Percentiles rank a stretch among this genome's conserved stretches.
phyloP scores from a whole-genome alignment of 1,140 invertebrate genomes.

The Drosophila tristis region DNA sequence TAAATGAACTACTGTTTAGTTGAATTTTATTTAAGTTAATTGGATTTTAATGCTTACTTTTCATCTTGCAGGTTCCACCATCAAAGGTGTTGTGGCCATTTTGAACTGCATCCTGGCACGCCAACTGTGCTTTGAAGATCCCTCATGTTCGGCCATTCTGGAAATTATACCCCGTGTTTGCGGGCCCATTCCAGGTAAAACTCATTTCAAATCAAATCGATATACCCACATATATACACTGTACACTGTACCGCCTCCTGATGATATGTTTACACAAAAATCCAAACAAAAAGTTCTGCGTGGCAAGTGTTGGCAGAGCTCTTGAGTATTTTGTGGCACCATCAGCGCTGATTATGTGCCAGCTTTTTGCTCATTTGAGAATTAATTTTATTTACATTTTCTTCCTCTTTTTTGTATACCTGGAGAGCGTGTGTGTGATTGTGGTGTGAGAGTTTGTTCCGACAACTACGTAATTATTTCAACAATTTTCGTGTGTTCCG shows the following conservation, averaged over 20 bases:
- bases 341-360: slow-evolving; percentile 39
- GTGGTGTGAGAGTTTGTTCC: slow-evolving; percentile 20
- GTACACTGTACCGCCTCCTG: background rate
- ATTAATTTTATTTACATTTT: slow-evolving; percentile 68
- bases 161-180: slow-evolving; percentile 95
- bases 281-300: slow-evolving; percentile 25
- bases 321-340: slow-evolving; percentile 26
- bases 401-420: slow-evolving; percentile 35
- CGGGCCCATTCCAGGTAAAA: slow-evolving; percentile 93
- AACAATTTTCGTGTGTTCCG: slow-evolving; percentile 63
- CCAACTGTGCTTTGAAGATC: slow-evolving; percentile 93
- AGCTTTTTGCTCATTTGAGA: slow-evolving; percentile 66
- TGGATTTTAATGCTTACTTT: slow-evolving; percentile 6
- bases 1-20: background rate
- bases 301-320: slow-evolving; percentile 50
- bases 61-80: slow-evolving; percentile 88
- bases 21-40: background rate
- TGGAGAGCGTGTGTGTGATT: slow-evolving; percentile 6
- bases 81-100: slow-evolving; percentile 90
- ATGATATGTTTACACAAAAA: slow-evolving; percentile 41
- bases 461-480: slow-evolving; percentile 79
- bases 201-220: slow-evolving; percentile 22
- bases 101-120: slow-evolving; percentile 93
- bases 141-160: slow-evolving; percentile 93
- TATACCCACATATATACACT: background rate